These are phyloP conservation scores for Numenius arquata DNA, from an alignment of 2,113 vertebrate genomes.

Conservation along the genomic window DNA sequence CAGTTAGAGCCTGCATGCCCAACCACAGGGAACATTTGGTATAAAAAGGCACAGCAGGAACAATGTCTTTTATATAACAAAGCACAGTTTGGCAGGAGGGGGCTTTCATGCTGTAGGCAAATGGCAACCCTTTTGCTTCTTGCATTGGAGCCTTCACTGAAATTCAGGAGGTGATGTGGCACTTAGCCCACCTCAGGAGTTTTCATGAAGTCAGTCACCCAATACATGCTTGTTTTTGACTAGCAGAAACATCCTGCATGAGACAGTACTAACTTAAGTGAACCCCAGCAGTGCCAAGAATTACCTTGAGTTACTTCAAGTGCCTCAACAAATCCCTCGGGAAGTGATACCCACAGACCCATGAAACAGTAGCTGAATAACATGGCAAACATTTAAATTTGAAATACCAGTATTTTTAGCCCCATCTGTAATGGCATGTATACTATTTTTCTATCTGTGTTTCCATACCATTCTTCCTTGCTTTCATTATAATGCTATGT, in stretches of 20 bases:
- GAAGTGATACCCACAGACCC: neutral
- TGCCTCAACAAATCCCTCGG: neutral
- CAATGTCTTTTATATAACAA: neutral
- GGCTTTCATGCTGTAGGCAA: neutral
- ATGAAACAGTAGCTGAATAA: neutral
- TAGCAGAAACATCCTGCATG: neutral
- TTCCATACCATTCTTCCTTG: neutral
- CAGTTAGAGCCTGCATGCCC: neutral
- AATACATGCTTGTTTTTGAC: neutral
- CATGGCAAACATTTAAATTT: neutral
- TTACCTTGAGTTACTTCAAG: neutral
- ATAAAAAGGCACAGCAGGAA: constrained; percentile 13
- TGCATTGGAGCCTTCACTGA: neutral
- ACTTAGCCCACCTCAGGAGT: neutral
- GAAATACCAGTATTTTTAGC: neutral
- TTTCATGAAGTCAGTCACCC: neutral
- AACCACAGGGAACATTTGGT: neutral
- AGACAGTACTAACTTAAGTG: neutral
- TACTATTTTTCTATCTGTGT: neutral
- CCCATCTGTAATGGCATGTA: neutral
- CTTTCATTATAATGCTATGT: neutral
- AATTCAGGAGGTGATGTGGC: neutral
- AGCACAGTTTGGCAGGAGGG: neutral
- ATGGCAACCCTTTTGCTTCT: neutral
- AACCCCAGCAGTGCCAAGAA: neutral